Evolutionary conservation across 2,888 invertebrate species (phyloP), one percentile per base, ranked within the genome.

Genomic region (Argyresthia goedartella): DNA sequence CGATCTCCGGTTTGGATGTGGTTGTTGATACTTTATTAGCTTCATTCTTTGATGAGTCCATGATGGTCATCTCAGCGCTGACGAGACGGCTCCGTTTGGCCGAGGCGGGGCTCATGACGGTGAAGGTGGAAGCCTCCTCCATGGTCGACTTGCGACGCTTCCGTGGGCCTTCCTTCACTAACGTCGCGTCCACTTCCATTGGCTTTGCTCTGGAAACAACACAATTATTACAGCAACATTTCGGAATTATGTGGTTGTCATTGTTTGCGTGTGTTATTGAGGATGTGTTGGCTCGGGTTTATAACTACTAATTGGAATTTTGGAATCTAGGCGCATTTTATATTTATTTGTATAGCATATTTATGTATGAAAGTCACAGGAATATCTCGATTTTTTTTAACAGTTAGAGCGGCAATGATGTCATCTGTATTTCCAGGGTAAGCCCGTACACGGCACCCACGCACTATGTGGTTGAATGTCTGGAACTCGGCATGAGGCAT

Each of bases 91-190:
- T 71, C 44, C 67, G 65, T 61, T 79, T 82, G 33, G 68, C 70
- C 52, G 9, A 58, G 53, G 42, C 58, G 62, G 14, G 55, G 61
- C 14, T 73, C 73, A 35, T 45, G 1, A 25, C 35, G 9, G 74
- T 66, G 1, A 74, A 76, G 10, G 74, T 67, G 1, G 75, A 76
- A 0, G 76, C 71, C 57, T 80, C 82, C 50, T 78, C 78, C 8
- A 78, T 55, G 1, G 69, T 65, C 0, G 85, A 82, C 1, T 74
- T 69, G 2, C 81, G 73, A n/a, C 85, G 73, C 61, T 82, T 85
- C 57, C 74, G 73, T 3, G 68, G 54, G 39, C 61, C 62, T 34
- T 57, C 60, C 15, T 57, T 14, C 16, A 6, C 36, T 35, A 15
- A n/a, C 15, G n/a, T 8, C 11, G 25, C 25, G 14, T 70, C 68